phyloP scores from a whole-genome alignment of 2,113 vertebrate species.

The Eolophus roseicapilla region DNA sequence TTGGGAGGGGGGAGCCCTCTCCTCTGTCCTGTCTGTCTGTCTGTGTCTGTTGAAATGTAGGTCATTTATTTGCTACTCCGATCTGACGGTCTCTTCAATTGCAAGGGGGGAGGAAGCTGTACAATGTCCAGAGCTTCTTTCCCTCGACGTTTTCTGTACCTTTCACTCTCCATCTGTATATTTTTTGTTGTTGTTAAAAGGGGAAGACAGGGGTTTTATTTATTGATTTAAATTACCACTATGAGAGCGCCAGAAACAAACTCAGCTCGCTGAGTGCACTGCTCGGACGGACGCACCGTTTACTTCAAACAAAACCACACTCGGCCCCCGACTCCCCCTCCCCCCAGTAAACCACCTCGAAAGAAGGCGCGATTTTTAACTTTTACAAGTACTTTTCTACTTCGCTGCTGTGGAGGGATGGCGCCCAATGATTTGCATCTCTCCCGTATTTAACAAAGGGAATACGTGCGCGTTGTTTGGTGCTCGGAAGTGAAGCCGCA shows the following conservation, averaged over 20 bases:
- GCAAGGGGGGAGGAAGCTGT: neutral
- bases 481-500: neutral
- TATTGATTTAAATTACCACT: slow-evolving; percentile 75
- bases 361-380: slow-evolving; percentile 53
- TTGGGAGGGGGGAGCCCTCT: slow-evolving; percentile 68
- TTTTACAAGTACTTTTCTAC: slow-evolving; percentile 65
- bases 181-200: slow-evolving; percentile 47
- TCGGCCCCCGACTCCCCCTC: neutral
- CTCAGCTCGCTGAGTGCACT: neutral
- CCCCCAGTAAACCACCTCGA: neutral
- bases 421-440: slow-evolving; percentile 41
- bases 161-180: slow-evolving; percentile 53
- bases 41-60: slow-evolving; percentile 75
- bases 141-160: slow-evolving; percentile 42
- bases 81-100: slow-evolving; percentile 67
- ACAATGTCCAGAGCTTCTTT: neutral
- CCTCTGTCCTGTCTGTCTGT: slow-evolving; percentile 76
- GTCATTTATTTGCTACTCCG: slow-evolving; percentile 78
- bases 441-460: slow-evolving; percentile 37
- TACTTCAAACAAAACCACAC: slow-evolving; percentile 12
- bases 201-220: slow-evolving; percentile 72
- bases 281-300: slow-evolving; percentile 14
- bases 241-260: slow-evolving; percentile 40
- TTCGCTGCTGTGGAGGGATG: slow-evolving; percentile 24
- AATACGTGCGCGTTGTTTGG: neutral